These are phyloP conservation scores for Ictalurus furcatus DNA, from an alignment of 2,113 vertebrate species.

Conservation along the genomic window DNA sequence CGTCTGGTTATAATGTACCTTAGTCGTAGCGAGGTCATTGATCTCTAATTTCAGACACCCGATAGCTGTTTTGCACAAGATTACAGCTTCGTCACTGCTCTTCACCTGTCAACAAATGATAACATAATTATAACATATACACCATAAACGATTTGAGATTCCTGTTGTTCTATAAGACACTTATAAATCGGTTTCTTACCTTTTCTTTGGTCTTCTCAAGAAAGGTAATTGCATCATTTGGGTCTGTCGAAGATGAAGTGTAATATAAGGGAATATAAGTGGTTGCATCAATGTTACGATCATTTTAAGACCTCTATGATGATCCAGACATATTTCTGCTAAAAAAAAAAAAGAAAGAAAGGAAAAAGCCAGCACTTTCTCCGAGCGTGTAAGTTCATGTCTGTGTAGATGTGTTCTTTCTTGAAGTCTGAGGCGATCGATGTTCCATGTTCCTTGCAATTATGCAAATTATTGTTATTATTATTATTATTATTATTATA, in stretches of 20 bases:
- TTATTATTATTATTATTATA: not conserved
- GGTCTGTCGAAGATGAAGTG: conserved; percentile 71
- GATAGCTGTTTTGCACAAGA: conserved; percentile 92
- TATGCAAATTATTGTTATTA: not conserved
- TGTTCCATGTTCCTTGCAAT: not conserved
- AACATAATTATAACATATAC: not conserved
- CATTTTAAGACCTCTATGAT: not conserved
- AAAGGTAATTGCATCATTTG: conserved; percentile 89
- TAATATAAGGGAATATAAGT: not conserved
- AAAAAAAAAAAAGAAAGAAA: not conserved
- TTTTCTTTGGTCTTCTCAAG: conserved; percentile 97
- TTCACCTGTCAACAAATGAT: conserved; percentile 79
- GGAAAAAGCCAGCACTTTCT: not conserved
- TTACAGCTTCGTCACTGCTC: conserved; percentile 90
- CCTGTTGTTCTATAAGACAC: not conserved
- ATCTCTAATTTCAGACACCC: conserved; percentile 92
- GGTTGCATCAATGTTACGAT: not conserved
- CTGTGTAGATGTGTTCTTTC: not conserved
- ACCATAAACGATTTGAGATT: not conserved
- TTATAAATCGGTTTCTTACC: conserved; percentile 63
- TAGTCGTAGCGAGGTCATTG: conserved; percentile 90
- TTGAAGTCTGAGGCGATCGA: not conserved
- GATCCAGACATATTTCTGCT: not conserved
- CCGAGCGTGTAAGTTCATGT: not conserved
- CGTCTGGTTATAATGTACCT: conserved; percentile 72